Conservation (phyloP, 2,797 vertebrate genomes). For the Nyctibius grandis region DNA sequence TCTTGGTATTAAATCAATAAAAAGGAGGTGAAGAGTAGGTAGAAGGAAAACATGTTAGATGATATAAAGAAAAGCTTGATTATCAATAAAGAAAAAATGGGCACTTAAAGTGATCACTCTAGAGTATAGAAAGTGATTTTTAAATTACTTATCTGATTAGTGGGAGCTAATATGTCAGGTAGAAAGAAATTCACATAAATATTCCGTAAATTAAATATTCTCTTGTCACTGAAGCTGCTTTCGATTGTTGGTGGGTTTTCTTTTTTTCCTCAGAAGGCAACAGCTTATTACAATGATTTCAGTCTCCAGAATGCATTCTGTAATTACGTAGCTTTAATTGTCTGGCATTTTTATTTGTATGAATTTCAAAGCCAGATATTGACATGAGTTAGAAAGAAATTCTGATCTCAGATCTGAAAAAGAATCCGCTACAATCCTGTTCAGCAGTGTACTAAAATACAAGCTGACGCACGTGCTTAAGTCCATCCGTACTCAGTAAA, state of each 20-base stretch:
- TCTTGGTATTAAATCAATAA: constrained; percentile 15
- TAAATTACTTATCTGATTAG: constrained; percentile 49
- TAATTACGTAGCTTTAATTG: constrained; percentile 23
- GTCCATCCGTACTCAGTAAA: background rate
- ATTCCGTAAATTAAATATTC: constrained; percentile 8
- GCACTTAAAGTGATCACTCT: background rate
- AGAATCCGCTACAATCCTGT: background rate
- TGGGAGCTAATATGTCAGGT: constrained; percentile 13
- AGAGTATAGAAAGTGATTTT: constrained; percentile 16
- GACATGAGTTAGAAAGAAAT: background rate
- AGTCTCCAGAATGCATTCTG: background rate
- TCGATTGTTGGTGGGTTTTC: background rate
- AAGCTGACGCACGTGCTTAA: background rate
- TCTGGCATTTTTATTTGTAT: background rate
- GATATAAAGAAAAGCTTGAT: constrained; percentile 23
- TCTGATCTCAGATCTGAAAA: background rate
- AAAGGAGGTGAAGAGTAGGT: background rate
- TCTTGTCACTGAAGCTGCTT: constrained; percentile 7
- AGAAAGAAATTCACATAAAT: constrained; percentile 44
- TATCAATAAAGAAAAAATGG: background rate
- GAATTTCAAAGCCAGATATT: background rate
- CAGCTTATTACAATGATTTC: constrained; percentile 33
- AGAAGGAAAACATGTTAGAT: background rate
- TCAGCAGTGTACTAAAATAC: background rate
- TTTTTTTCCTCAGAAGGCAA: background rate